Evolutionary conservation across 2,797 vertebrate genomes (phyloP), one percentile per base, ranked within the genome.

Genomic region (Tenualosa thibaudeaui): DNA sequence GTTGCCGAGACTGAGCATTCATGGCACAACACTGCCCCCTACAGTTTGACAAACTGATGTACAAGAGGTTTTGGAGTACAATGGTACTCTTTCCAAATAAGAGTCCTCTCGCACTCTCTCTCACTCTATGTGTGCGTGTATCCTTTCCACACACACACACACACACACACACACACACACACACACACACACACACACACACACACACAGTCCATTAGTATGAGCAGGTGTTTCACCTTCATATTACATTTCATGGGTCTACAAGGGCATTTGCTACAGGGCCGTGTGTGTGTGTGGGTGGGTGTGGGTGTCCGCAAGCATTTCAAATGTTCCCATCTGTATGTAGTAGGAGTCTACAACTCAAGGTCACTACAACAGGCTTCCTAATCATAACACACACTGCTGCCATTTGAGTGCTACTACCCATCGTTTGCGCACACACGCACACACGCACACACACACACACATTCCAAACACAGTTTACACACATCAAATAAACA

Each of bases 21-120:
- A 82, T 94, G n/a, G 90, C 92, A 89, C 94, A 94, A 94, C 90
- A 95, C 92, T 95, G 94, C 94, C 94, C 91, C 89, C 95, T 90
- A 83, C 84, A 92, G 95, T 22, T 78, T 17, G 10, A 12, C 7
- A 51, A 51, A 12, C 1, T 0, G 8, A 7, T 2, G 10, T 51
- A 7, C 50, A 51, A 51, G 7, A 51, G 50, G 50, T 9, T 9
- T 51, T 12, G 9, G 10, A 51, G 8, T 51, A 31, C 31, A 31
- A 31, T 31, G 31, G 31, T 31, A 31, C 31, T 31, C 31, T 31
- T 31, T 49, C 37, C 31, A 71, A 3, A 15, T 2, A 40, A 3
- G 62, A n/a, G 26, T 37, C 19, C n/a, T n/a, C n/a, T n/a, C n/a
- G n/a, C n/a, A n/a, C n/a, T 7, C 3, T n/a, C n/a, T 37, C 19